phyloP scores from a whole-genome alignment of 2,888 invertebrate species.

The Cremastinae sp. region DNA sequence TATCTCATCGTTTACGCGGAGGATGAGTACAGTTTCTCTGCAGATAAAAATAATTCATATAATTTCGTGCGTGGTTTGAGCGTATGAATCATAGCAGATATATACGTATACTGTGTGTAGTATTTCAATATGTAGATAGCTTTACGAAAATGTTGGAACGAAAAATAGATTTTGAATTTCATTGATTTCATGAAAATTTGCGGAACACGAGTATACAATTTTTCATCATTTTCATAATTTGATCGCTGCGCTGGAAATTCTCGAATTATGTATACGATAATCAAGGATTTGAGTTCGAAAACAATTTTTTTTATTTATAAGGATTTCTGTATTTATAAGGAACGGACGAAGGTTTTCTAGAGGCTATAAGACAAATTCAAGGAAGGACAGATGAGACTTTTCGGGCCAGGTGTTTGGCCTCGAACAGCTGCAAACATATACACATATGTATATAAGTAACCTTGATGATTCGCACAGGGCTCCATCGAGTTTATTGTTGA shows the following conservation, averaged over 20 bases:
- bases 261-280: background rate
- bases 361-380: background rate
- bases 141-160: constrained; percentile 6
- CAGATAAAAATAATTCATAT: constrained; percentile 51
- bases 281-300: background rate
- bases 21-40: too few relatives aligned
- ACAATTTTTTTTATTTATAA: constrained; percentile 10
- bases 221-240: background rate
- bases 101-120: too few relatives aligned
- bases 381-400: constrained; percentile 20
- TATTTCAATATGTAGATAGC: constrained; percentile 1
- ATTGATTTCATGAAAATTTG: background rate
- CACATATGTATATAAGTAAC: constrained; percentile 2
- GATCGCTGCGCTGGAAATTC: background rate
- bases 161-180: background rate
- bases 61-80: constrained; percentile 29
- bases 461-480: constrained; percentile 28
- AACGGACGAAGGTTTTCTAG: too few relatives aligned
- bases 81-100: constrained; percentile 45
- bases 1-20: constrained; percentile 19
- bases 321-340: background rate
- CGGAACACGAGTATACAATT: background rate
- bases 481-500: constrained; percentile 29
- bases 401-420: constrained; percentile 45
- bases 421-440: constrained; percentile 47